Base-by-base conservation (phyloP, 2,888 invertebrate species). In the Phyto melanocephala region DNA sequence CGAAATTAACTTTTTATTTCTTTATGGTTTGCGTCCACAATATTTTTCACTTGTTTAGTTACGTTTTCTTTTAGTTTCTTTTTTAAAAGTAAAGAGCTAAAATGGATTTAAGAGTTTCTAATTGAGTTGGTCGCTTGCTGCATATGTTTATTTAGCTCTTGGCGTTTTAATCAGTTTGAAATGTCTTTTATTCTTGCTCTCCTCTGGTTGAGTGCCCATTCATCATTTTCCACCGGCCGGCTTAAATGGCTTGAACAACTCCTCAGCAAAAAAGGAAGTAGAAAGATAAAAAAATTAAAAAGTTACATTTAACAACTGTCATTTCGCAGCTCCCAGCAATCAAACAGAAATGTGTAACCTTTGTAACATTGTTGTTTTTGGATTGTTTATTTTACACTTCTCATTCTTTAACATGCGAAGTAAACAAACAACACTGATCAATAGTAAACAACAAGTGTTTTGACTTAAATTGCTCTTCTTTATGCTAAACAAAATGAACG, bases 81-180 rank as follows among this genome's bases (percentile, higher is more conserved):
- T 5, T n/a, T n/a, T n/a, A 28, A 37, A 11, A 8, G 8, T 11
- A 28, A 60, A 60, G 33, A 50, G 50, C 22, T 15, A 17, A 56
- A 35, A 37, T 0, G 28, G 13, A 54, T 17, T 56, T 24, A 24
- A n/a, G 28, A 54, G 56, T 75, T 58, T 37, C 15, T 56, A 35
- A 45, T 65, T 35, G 35, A 8, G 22, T 60, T 10, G 22, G 4
- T n/a, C n/a, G n/a, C n/a, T n/a, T n/a, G n/a, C n/a, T 60, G 17
- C 40, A 47, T 40, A 22, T 40, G n/a, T 15, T 28, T 58, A 28
- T 42, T 40, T 50, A 24, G 28, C 28, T 45, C 37, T 58, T 65
- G 47, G 28, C 35, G 33, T 62, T 62, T 33, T 42, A 62, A 67
- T 52, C 37, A 60, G 58, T 56, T 78, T 71, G 24, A 56, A 28